Conservation (phyloP, 2,888 invertebrate genomes). For the Allygus modestus region DNA sequence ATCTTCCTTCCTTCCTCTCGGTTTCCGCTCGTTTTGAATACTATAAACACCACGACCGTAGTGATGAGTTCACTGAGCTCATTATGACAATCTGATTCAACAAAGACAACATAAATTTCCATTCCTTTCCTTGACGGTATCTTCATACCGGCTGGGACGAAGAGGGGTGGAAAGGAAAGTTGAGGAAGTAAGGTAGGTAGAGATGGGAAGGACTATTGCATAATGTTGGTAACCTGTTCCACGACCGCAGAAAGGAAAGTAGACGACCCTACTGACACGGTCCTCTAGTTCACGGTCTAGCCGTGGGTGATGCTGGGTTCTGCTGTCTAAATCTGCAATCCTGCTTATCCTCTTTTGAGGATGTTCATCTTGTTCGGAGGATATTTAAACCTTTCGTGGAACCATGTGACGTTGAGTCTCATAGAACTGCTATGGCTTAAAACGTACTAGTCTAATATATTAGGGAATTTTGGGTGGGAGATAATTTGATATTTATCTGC, state of each 20-base stretch:
- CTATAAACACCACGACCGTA: background rate
- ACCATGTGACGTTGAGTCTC: too few species aligned
- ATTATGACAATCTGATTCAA: background rate
- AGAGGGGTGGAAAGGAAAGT: background rate
- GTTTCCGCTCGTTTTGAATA: background rate
- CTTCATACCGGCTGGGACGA: background rate
- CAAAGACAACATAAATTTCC: background rate
- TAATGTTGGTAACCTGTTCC: background rate
- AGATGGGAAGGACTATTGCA: slow-evolving; percentile 9
- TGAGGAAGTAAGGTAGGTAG: slow-evolving; percentile 19
- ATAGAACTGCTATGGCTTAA: too few species aligned
- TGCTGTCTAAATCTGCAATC: too few species aligned
- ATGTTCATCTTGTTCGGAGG: too few species aligned
- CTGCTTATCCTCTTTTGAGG: too few species aligned
- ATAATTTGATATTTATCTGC: too few species aligned
- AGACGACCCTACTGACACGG: slow-evolving; percentile 32
- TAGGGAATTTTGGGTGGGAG: too few species aligned
- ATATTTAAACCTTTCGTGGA: too few species aligned
- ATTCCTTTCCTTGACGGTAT: background rate
- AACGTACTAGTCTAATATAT: too few species aligned
- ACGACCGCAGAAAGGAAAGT: background rate
- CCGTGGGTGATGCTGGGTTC: background rate
- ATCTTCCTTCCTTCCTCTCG: background rate
- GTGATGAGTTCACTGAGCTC: background rate
- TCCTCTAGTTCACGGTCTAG: slow-evolving; percentile 15